A percentile compares a stretch with the other conserved stretches of the same genome.
phyloP scores from a whole-genome alignment of 2,113 vertebrate species.

The Hypanus sabinus region DNA sequence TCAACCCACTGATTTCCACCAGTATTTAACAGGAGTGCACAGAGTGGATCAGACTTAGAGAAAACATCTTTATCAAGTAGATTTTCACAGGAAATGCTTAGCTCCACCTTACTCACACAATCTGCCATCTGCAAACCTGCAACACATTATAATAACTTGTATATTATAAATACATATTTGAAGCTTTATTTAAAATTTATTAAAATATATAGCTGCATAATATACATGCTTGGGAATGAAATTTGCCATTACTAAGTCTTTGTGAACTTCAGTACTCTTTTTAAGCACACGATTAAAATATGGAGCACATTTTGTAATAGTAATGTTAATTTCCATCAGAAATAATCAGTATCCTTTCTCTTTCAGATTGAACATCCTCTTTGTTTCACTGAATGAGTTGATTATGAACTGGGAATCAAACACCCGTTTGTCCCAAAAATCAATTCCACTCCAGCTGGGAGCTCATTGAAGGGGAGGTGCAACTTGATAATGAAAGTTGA shows the following conservation, averaged over 20 bases:
- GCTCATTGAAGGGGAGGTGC: no score
- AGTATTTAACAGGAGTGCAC: constrained; percentile 70
- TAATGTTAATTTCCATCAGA: neutral
- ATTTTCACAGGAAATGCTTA: constrained; percentile 75
- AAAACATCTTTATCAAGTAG: constrained; percentile 84
- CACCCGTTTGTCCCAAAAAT: no score
- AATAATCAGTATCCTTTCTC: neutral
- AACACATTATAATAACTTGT: constrained; percentile 33
- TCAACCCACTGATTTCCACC: constrained; percentile 85
- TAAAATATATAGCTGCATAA: neutral
- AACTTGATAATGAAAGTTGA: no score
- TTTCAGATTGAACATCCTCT: no score
- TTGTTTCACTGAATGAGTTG: no score
- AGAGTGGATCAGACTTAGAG: constrained; percentile 90
- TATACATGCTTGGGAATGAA: neutral
- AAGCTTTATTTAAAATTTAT: neutral
- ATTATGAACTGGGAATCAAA: no score
- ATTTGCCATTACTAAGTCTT: neutral
- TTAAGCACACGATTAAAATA: neutral
- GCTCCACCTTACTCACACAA: constrained; percentile 80
- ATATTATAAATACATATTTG: neutral
- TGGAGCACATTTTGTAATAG: neutral
- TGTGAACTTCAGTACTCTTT: neutral
- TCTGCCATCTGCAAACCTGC: constrained; percentile 59
- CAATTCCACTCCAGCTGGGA: no score